Evolutionary conservation across 35 echinoderm and acorn worm genomes (phyloP).

Genomic region (Heliocidaris erythrogramma): DNA sequence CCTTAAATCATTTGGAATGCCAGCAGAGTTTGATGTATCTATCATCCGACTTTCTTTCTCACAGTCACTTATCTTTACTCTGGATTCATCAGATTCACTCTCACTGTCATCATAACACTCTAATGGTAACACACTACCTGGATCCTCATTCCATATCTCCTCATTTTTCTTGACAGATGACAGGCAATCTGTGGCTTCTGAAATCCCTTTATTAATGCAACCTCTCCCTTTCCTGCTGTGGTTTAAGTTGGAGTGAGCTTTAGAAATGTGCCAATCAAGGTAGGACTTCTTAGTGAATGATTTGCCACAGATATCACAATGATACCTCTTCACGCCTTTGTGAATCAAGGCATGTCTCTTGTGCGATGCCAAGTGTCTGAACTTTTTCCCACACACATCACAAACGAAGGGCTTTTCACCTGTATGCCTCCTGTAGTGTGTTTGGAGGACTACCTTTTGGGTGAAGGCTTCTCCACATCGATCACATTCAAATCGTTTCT

Average conservation of each 20-base stretch:
- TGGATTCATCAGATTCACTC: background rate
- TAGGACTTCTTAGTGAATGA: slow-evolving; percentile 41
- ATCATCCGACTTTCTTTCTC: background rate
- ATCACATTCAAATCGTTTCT: slow-evolving; percentile 53
- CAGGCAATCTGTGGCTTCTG: background rate
- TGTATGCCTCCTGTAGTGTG: slow-evolving; percentile 63
- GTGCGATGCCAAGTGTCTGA: slow-evolving; percentile 59
- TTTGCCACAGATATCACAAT: slow-evolving; percentile 58
- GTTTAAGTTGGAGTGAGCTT: background rate
- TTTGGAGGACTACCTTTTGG: slow-evolving; percentile 48
- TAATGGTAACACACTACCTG: background rate
- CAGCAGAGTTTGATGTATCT: background rate
- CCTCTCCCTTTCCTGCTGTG: background rate
- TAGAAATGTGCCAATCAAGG: background rate
- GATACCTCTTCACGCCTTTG: slow-evolving; percentile 48
- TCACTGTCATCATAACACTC: background rate
- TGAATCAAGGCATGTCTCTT: slow-evolving; percentile 55
- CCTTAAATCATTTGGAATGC: background rate
- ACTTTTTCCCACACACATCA: slow-evolving; percentile 51
- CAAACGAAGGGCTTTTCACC: slow-evolving; percentile 66
- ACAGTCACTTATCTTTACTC: background rate
- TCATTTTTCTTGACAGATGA: background rate
- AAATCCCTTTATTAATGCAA: background rate
- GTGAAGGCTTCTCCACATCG: slow-evolving; percentile 65
- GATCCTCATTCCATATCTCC: background rate